These are phyloP conservation scores for Elegia similella DNA, from an alignment of 2,888 invertebrate species.

Conservation along the genomic window DNA sequence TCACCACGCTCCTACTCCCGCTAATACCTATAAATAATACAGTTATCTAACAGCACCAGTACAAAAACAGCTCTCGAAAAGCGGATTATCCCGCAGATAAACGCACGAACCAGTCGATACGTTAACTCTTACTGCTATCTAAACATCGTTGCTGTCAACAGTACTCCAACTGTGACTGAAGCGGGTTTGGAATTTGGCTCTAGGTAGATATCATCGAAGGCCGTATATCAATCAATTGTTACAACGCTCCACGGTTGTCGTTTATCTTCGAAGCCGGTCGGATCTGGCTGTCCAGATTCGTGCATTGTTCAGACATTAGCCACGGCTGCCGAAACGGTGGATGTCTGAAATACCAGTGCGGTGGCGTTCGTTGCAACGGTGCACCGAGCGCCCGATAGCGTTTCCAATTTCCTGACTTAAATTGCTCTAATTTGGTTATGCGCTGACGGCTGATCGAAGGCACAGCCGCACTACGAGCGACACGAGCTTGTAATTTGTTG, in stretches of 20 bases:
- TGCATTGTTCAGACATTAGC: slow-evolving; percentile 79
- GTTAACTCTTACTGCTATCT: slow-evolving; percentile 57
- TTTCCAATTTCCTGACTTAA: slow-evolving; percentile 81
- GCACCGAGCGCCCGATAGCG: slow-evolving; percentile 72
- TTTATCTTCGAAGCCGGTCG: slow-evolving; percentile 76
- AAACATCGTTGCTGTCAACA: slow-evolving; percentile 75
- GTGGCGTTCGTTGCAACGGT: slow-evolving; percentile 59
- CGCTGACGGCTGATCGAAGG: slow-evolving; percentile 74
- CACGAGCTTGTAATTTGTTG: slow-evolving; percentile 52
- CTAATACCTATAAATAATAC: slow-evolving; percentile 7
- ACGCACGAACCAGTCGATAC: slow-evolving; percentile 44
- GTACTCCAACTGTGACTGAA: slow-evolving; percentile 72
- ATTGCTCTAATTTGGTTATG: slow-evolving; percentile 81
- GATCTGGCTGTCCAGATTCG: slow-evolving; percentile 77
- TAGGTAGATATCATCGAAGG: slow-evolving; percentile 67
- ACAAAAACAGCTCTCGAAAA: slow-evolving; percentile 25
- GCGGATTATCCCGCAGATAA: slow-evolving; percentile 35
- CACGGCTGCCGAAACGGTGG: slow-evolving; percentile 67
- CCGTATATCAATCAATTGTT: slow-evolving; percentile 81
- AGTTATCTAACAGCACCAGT: slow-evolving; percentile 14
- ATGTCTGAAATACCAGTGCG: slow-evolving; percentile 75
- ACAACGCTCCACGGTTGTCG: slow-evolving; percentile 75
- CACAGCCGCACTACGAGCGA: slow-evolving; percentile 50
- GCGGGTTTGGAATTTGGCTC: slow-evolving; percentile 70
- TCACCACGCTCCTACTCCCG: slow-evolving; percentile 23